Conservation (phyloP, 2,113 vertebrate genomes). For the Odontophorus gujanensis region DNA sequence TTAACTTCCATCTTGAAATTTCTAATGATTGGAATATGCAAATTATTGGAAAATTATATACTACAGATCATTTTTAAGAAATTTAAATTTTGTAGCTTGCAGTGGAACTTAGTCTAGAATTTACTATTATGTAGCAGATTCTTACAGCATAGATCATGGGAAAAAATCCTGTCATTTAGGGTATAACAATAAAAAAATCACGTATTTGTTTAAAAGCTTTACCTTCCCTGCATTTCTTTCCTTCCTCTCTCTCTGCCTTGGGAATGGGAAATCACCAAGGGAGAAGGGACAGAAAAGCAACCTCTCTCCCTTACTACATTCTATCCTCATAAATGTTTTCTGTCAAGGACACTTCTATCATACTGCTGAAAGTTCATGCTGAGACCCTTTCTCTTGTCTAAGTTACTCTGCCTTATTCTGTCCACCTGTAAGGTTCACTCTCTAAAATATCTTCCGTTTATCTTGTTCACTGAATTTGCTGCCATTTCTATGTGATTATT, state of each 20-base stretch:
- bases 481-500: background rate
- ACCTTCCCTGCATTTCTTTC: background rate
- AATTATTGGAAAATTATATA: background rate
- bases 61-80: background rate
- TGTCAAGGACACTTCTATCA: background rate
- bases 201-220: background rate
- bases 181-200: background rate
- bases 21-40: background rate
- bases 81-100: background rate
- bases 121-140: background rate
- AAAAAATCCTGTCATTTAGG: background rate
- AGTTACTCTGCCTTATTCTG: background rate
- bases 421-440: background rate
- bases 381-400: background rate
- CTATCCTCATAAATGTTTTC: background rate
- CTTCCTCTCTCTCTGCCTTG: background rate
- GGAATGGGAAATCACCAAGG: background rate
- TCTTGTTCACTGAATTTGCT: background rate
- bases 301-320: background rate
- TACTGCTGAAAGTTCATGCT: background rate
- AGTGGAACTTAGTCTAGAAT: background rate
- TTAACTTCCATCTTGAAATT: background rate
- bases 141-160: background rate
- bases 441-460: background rate
- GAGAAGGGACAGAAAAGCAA: background rate